Evolutionary conservation across 2,888 invertebrate species (phyloP), one percentile per base, ranked within the genome.

Genomic region (Chaitophorus viminalis): DNA sequence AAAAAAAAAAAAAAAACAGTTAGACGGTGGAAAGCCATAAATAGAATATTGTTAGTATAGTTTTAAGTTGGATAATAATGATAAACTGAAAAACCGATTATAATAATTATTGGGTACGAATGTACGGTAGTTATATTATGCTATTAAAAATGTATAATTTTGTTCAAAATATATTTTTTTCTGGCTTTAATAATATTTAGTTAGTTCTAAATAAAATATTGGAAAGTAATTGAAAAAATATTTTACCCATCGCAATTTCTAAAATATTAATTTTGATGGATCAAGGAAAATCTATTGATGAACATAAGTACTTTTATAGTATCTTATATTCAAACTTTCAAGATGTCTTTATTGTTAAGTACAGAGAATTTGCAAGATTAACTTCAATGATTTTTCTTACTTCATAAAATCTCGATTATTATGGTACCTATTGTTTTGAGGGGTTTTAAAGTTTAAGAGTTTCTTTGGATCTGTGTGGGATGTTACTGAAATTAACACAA

Each of bases 361-460:
- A 25, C n/a, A 1, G 21, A n/a, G 54, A 11, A 60, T 39, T 29
- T n/a, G n/a, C 74, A 60, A 60, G 29, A 75, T 11, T 60, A 60
- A 36, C 21, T 14, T 36, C 14, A 29, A 60, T n/a, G 36, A 29
- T 83, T 29, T 29, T 60, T 60, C 31, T 54, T 17, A 18, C 72
- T 54, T 25, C 6, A 39, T 8, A 21, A 9, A 70, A 33, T 31
- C 3, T 76, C 8, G 46, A 76, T 84, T 52, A 84, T 84, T 65
- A 68, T 84, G 25, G 39, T 39, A 39, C 25, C 39, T 29, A 83
- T 83, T 83, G 76, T 84, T 76, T 65, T 70, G 25, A 31, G 31
- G 6, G 31, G 65, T 31, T 76, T 33, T 65, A 46, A 46, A 76
- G 46, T 68, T 65, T 82, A 31, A 33, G 29, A 76, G 39, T 84